A percentile compares a stretch with the other conserved stretches of the same genome.
Conservation (phyloP, 2,797 vertebrate genomes). For the Molothrus aeneus region DNA sequence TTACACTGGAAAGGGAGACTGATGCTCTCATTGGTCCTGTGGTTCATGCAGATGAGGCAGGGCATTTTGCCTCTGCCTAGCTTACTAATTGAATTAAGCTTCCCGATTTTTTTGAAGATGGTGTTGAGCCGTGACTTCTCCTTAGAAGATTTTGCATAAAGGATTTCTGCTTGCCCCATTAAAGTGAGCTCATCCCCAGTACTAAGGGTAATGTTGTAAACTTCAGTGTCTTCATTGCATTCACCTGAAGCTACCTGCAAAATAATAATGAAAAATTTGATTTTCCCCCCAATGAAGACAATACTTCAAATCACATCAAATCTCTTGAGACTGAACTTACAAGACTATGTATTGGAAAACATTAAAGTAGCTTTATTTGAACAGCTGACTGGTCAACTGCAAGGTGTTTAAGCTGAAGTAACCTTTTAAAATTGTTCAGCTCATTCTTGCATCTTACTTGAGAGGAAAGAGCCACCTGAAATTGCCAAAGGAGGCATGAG, state of each 20-base stretch:
- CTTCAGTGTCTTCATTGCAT: constrained; percentile 96
- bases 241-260: constrained; percentile 95
- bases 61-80: constrained; percentile 97
- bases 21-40: constrained; percentile 98
- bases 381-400: not conserved
- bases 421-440: not conserved
- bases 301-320: not conserved
- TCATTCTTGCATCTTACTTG: not conserved
- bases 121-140: constrained; percentile 97
- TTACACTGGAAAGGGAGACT: constrained; percentile 98
- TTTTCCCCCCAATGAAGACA: not conserved
- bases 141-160: constrained; percentile 93
- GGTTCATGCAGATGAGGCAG: constrained; percentile 99
- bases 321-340: not conserved
- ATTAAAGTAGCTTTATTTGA: not conserved
- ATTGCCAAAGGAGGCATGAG: not conserved
- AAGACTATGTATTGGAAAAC: not conserved
- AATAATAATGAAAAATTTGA: not conserved
- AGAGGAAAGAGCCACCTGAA: not conserved
- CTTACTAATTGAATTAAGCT: constrained; percentile 94
- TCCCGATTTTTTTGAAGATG: constrained; percentile 97
- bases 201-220: constrained; percentile 95
- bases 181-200: constrained; percentile 96
- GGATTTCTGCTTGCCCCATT: constrained; percentile 99
- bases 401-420: not conserved